Conservation (phyloP, 2,797 vertebrate species). For the Pitangus sulphuratus region DNA sequence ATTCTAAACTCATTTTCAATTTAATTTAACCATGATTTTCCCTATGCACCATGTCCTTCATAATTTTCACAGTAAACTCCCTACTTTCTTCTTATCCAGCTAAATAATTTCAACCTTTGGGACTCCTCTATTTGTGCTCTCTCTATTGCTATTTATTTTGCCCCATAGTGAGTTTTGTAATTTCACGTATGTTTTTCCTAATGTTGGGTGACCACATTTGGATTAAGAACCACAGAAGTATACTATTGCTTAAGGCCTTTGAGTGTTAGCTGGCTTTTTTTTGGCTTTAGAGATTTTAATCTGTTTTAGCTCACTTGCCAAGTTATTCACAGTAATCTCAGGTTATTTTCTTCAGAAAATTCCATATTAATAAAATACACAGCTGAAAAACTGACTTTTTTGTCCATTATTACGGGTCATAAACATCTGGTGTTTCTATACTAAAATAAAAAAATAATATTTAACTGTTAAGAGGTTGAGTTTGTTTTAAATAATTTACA, state of each 20-base stretch:
- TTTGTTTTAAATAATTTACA: not conserved
- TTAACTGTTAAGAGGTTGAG: not conserved
- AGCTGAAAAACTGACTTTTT: not conserved
- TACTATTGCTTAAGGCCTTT: not conserved
- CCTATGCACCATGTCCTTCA: not conserved
- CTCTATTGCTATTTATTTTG: not conserved
- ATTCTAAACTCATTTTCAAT: not conserved
- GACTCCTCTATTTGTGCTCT: not conserved
- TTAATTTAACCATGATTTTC: constrained; percentile 20
- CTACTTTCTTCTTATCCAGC: not conserved
- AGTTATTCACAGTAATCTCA: not conserved
- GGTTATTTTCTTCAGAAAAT: constrained; percentile 6
- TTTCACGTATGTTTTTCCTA: not conserved
- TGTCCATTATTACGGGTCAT: not conserved
- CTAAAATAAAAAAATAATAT: not conserved
- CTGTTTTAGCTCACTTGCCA: not conserved
- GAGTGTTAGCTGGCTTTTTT: not conserved
- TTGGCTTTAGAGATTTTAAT: not conserved
- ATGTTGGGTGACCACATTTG: not conserved
- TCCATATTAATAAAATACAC: not conserved
- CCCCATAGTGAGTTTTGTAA: not conserved
- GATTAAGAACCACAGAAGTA: not conserved
- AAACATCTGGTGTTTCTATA: not conserved
- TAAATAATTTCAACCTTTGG: not conserved
- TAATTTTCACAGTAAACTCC: not conserved